Evolutionary conservation across 1,140 invertebrate species (phyloP), one percentile per base, ranked within the genome.

Genomic region (Drosophila teissieri): DNA sequence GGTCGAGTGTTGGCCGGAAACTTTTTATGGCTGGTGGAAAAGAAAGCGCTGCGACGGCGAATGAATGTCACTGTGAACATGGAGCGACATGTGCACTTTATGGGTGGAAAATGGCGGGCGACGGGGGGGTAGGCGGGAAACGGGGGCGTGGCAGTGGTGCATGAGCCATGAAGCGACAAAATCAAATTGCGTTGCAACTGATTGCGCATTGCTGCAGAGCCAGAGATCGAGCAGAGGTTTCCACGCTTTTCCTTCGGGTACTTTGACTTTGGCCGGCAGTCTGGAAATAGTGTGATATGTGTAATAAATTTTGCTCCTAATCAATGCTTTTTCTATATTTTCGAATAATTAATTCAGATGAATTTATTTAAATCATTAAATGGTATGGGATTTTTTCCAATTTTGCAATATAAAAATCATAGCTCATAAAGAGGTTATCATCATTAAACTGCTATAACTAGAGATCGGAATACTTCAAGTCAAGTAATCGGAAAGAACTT

Each of bases 41-140:
- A 81, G 65, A 82, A 85, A 82, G 68, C 81, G 83, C 45, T 76
- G 76, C 69, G 78, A 86, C 80, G 80, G 79, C 82, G 86, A 86
- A 90, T 90, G 86, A 90, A 90, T 90, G 82, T 90, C 86, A 85
- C 79, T 90, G 88, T 74, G 88, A 90, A 90, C 88, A 90, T 78
- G 76, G 77, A 78, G 80, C 88, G 86, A 90, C 88, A 90, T 90
- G 82, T 90, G 88, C 88, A 90, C 82, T 90, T 90, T 90, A 90
- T 90, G 86, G 54, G 55, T 69, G 48, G 49, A 56, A 69, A 48
- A 46, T 55, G 42, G 36, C n/a, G 64, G 17, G 4, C 36, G 24
- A 14, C 24, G 46, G 46, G 14, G 17, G 17, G 2, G 14, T 19
- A 17, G 42, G 4, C 19, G 14, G 39, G 8, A 14, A 44, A 36